phyloP scores from a whole-genome alignment of 2,113 vertebrate species.

The Halcyon senegalensis region DNA sequence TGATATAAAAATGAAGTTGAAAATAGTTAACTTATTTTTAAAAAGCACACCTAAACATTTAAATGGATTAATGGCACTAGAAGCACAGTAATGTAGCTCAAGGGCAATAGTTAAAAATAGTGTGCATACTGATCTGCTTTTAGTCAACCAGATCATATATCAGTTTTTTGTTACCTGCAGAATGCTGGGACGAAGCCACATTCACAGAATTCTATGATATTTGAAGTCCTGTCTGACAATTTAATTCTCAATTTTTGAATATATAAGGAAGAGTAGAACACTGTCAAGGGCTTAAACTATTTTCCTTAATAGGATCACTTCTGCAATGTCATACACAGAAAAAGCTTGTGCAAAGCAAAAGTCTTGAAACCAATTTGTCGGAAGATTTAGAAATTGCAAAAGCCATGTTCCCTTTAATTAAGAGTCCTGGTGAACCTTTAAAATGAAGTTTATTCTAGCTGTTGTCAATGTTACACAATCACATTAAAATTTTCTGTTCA shows the following conservation, averaged over 20 bases:
- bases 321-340: background rate
- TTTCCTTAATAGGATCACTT: background rate
- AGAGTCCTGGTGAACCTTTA: background rate
- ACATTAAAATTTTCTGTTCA: background rate
- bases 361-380: background rate
- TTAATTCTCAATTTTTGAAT: background rate
- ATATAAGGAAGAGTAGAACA: background rate
- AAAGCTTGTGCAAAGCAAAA: background rate
- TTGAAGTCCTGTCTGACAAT: background rate
- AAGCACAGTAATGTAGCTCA: background rate
- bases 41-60: background rate
- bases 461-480: background rate
- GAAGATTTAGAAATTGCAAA: background rate
- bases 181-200: rapidly evolving
- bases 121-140: background rate
- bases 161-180: background rate
- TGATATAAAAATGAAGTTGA: background rate
- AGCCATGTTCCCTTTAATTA: background rate
- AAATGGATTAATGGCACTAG: background rate
- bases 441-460: background rate
- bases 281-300: background rate
- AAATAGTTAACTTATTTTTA: background rate
- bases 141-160: background rate
- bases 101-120: background rate
- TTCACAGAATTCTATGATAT: background rate